Evolutionary conservation across 2,888 invertebrate genomes (phyloP).

Genomic region (Dicroscelio sp.): DNA sequence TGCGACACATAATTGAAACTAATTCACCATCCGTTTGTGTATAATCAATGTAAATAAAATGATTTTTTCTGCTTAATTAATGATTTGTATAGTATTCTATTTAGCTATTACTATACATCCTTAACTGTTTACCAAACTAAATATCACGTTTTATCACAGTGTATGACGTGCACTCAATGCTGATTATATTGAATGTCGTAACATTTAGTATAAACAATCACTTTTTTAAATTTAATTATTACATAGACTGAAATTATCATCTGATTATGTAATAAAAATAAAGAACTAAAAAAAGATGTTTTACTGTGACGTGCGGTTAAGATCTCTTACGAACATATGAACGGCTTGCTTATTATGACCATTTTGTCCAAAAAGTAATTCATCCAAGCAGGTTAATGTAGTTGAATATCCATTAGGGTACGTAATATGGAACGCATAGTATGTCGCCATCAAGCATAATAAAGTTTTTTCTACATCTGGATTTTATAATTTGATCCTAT

Average conservation of each 20-base stretch:
- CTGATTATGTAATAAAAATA: too few species aligned
- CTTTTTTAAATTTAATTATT: too few species aligned
- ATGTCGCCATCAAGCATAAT: neutral
- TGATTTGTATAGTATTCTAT: neutral
- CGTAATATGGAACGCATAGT: slow-evolving; percentile 21
- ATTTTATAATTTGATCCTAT: slow-evolving; percentile 7
- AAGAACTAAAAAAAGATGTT: too few species aligned
- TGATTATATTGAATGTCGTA: neutral
- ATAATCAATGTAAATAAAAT: too few species aligned
- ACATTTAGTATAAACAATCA: neutral
- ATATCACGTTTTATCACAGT: neutral
- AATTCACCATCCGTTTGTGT: neutral
- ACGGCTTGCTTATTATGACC: slow-evolving; percentile 19
- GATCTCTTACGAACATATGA: slow-evolving; percentile 16
- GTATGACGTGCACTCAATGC: neutral
- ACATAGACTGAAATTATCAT: too few species aligned
- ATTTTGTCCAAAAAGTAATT: neutral
- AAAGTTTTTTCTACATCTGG: slow-evolving; percentile 23
- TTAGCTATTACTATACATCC: neutral
- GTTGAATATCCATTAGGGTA: slow-evolving; percentile 19
- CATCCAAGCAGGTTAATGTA: neutral
- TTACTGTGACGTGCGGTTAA: neutral
- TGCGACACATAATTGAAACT: neutral
- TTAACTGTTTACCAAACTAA: neutral
- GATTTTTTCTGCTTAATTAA: too few species aligned